A percentile compares a stretch with the other conserved stretches of the same genome.
phyloP scores from a whole-genome alignment of 2,797 vertebrate genomes.

The Gallinago nigripennis region DNA sequence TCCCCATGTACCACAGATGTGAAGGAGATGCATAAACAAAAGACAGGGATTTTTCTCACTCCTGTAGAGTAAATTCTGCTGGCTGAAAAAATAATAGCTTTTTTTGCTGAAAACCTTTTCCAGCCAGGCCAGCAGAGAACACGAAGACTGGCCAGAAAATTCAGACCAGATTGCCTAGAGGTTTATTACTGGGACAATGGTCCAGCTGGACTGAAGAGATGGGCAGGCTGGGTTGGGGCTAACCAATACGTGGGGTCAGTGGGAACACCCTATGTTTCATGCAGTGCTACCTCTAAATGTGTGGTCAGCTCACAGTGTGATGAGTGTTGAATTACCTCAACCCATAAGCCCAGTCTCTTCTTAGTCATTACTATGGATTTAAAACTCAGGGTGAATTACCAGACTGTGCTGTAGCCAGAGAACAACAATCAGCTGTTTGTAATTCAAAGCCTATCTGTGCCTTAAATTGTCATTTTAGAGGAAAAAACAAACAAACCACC shows the following conservation, averaged over 20 bases:
- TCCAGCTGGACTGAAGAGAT: background rate
- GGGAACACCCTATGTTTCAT: background rate
- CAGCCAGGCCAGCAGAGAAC: background rate
- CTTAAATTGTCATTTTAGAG: background rate
- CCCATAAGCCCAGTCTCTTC: background rate
- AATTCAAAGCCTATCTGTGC: background rate
- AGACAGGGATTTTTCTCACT: background rate
- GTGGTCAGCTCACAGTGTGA: background rate
- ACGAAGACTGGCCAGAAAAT: background rate
- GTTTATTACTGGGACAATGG: background rate
- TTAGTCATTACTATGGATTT: background rate
- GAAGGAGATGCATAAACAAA: background rate
- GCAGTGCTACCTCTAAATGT: background rate
- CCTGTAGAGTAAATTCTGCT: background rate
- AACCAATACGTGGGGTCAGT: background rate
- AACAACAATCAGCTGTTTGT: background rate
- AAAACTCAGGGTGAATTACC: background rate
- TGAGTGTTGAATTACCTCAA: background rate
- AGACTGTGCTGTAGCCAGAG: background rate
- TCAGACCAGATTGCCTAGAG: background rate
- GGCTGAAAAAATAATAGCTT: background rate
- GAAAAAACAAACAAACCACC: background rate
- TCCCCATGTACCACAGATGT: background rate
- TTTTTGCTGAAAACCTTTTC: background rate
- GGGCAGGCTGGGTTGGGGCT: background rate